These are phyloP conservation scores for Macropis europaea DNA, from an alignment of 2,888 invertebrate species.

Conservation along the genomic window DNA sequence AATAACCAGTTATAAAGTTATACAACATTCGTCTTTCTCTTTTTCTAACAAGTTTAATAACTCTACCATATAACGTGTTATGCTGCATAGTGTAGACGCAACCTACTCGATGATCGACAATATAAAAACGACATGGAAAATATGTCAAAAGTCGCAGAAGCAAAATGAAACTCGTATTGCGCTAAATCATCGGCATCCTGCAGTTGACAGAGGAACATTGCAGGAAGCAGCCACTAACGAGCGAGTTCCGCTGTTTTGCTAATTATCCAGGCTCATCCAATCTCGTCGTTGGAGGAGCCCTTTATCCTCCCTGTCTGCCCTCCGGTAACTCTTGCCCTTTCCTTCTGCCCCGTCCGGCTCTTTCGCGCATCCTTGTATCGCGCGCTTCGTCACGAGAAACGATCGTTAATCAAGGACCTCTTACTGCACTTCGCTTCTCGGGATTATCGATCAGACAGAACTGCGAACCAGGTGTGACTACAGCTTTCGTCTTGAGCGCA, in stretches of 20 bases:
- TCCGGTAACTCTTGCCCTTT: slow-evolving; percentile 7
- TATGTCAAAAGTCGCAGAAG: not conserved
- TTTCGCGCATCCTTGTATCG: slow-evolving; percentile 57
- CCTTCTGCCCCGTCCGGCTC: slow-evolving; percentile 38
- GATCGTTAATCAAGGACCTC: slow-evolving; percentile 68
- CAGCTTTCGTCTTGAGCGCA: slow-evolving; percentile 20
- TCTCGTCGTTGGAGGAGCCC: slow-evolving; percentile 42
- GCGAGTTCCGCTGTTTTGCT: slow-evolving; percentile 70
- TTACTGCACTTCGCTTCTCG: slow-evolving; percentile 40
- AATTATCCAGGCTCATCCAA: slow-evolving; percentile 66
- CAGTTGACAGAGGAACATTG: slow-evolving; percentile 56
- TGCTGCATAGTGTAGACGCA: too few species aligned
- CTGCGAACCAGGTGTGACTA: slow-evolving; percentile 47
- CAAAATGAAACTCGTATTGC: slow-evolving; percentile 22
- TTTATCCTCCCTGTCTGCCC: slow-evolving; percentile 36
- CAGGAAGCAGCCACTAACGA: slow-evolving; percentile 63
- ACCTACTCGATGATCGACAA: not conserved
- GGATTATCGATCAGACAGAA: slow-evolving; percentile 58
- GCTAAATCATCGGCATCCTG: slow-evolving; percentile 40
- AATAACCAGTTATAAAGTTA: too few species aligned
- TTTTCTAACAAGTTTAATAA: too few species aligned
- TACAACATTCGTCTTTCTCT: too few species aligned
- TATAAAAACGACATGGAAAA: not conserved
- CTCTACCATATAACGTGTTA: too few species aligned
- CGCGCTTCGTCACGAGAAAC: slow-evolving; percentile 64